Evolutionary conservation across 2,888 invertebrate species (phyloP).

Genomic region (Coelogynopora nodosa): DNA sequence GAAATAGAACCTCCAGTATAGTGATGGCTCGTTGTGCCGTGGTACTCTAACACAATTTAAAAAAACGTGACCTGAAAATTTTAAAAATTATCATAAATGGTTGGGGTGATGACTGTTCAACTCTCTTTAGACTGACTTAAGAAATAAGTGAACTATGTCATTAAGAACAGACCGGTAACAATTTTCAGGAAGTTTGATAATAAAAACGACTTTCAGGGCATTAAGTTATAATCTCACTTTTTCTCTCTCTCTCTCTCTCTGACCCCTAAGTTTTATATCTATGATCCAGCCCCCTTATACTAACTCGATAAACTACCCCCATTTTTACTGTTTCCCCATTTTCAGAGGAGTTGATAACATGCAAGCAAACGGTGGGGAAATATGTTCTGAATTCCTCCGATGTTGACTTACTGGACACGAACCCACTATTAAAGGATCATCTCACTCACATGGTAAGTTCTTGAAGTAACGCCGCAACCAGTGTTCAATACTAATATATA

Average conservation of each 20-base stretch:
- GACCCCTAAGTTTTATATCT: too few species aligned
- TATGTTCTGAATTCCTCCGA: conserved; percentile 34
- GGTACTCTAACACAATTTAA: background rate
- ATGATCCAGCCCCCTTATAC: too few species aligned
- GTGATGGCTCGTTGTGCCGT: too few species aligned
- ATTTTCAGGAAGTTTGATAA: too few species aligned
- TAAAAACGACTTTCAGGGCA: too few species aligned
- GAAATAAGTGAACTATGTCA: background rate
- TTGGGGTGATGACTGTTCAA: background rate
- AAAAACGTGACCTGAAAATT: background rate
- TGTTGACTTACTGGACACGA: conserved; percentile 37
- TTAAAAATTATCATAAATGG: too few species aligned
- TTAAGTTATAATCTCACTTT: too few species aligned
- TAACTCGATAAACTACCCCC: too few species aligned
- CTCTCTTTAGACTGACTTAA: background rate
- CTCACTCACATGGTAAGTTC: conserved; percentile 28
- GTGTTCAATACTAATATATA: too few species aligned
- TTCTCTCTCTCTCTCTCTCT: too few species aligned
- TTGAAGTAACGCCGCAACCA: too few species aligned
- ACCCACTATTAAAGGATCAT: conserved; percentile 37
- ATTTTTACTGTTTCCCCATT: background rate
- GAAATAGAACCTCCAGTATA: too few species aligned
- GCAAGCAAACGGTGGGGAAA: conserved; percentile 40
- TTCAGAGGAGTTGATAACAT: conserved; percentile 37
- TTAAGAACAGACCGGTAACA: background rate